A percentile compares a stretch with the other conserved stretches of the same genome.
These are phyloP conservation scores for Zygaena filipendulae DNA, from an alignment of 2,888 invertebrate genomes.

Conservation along the genomic window DNA sequence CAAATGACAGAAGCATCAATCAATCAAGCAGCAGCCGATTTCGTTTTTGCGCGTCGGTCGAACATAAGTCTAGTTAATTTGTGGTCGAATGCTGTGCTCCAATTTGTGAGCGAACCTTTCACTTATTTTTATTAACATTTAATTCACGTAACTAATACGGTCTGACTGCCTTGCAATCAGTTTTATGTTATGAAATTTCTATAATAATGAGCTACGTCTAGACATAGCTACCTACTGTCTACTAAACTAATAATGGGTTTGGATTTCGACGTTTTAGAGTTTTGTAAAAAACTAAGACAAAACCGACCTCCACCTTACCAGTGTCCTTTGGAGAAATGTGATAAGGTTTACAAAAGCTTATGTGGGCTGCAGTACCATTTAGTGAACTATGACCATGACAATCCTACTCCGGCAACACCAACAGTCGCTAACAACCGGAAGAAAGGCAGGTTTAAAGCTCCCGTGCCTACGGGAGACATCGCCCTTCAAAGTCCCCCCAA, in stretches of 20 bases:
- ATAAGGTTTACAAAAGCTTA: slow-evolving; percentile 86
- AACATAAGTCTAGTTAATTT: too few relatives aligned
- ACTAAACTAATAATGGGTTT: slow-evolving; percentile 77
- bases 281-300: slow-evolving; percentile 83
- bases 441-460: slow-evolving; percentile 68
- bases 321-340: slow-evolving; percentile 87
- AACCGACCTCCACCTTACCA: slow-evolving; percentile 87
- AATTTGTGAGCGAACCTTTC: too few relatives aligned
- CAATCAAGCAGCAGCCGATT: too few relatives aligned
- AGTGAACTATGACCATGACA: slow-evolving; percentile 86
- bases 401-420: slow-evolving; percentile 74
- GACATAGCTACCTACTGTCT: too few relatives aligned
- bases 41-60: too few relatives aligned
- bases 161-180: too few relatives aligned
- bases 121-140: too few relatives aligned
- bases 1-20: too few relatives aligned
- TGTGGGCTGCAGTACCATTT: slow-evolving; percentile 89
- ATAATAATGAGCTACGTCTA: too few relatives aligned
- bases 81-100: too few relatives aligned
- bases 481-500: slow-evolving; percentile 64
- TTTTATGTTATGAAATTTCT: too few relatives aligned
- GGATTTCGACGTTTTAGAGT: slow-evolving; percentile 88
- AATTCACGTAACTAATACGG: too few relatives aligned
- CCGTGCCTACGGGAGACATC: slow-evolving; percentile 69
- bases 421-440: slow-evolving; percentile 72